Evolutionary conservation across 2,113 vertebrate genomes (phyloP).

Genomic region (Gopherus flavomarginatus): DNA sequence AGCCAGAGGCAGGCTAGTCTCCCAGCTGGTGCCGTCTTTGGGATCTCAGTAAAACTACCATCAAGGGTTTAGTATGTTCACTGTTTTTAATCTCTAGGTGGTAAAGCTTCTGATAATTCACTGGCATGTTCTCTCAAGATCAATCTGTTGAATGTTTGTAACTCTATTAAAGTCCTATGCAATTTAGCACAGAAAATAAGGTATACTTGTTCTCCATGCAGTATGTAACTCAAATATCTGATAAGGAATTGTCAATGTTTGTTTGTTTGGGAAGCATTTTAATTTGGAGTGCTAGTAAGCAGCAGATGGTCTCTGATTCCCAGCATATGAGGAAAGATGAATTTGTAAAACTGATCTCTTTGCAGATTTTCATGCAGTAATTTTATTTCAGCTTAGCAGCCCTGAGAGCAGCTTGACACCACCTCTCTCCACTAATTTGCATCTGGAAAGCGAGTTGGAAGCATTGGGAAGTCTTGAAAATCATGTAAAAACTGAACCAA

Average conservation of each 20-base stretch:
- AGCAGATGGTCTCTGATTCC: neutral
- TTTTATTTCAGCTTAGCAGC: constrained; percentile 90
- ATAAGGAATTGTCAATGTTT: neutral
- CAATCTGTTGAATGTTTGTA: fast-evolving
- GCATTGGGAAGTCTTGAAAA: constrained; percentile 86
- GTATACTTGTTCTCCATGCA: neutral
- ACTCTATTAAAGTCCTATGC: neutral
- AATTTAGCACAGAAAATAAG: neutral
- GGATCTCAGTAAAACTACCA: neutral
- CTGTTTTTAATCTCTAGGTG: constrained; percentile 6
- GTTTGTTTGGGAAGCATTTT: neutral
- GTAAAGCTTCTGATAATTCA: neutral
- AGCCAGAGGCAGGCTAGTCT: neutral
- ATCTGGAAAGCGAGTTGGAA: constrained; percentile 89
- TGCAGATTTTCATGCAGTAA: neutral
- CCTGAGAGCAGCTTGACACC: constrained; percentile 91
- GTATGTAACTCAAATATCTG: neutral
- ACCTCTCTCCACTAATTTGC: constrained; percentile 82
- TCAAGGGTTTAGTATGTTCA: neutral
- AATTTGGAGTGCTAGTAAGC: fast-evolving
- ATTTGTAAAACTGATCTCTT: neutral
- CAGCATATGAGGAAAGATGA: neutral
- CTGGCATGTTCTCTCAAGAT: neutral
- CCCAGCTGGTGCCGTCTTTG: neutral
- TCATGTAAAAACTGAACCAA: constrained; percentile 89